Conservation (phyloP, 2,113 vertebrate species). For the Podiceps cristatus region DNA sequence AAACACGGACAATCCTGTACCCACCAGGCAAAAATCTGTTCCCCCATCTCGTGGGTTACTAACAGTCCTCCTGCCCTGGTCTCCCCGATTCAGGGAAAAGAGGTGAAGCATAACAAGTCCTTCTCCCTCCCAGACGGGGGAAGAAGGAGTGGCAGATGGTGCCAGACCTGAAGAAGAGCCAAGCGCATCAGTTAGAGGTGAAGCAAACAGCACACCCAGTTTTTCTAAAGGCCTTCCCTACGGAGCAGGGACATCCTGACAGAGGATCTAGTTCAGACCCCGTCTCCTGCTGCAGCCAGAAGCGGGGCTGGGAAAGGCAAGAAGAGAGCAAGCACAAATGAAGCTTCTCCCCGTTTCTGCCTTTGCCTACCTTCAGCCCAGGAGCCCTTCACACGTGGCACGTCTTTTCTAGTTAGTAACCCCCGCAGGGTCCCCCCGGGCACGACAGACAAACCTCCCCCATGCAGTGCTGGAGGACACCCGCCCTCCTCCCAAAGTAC, state of each 20-base stretch:
- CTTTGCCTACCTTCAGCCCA: neutral
- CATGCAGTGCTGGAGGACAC: neutral
- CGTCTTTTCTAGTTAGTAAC: neutral
- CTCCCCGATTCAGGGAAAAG: neutral
- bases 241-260: neutral
- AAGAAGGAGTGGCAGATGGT: neutral
- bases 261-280: neutral
- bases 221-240: neutral
- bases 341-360: neutral
- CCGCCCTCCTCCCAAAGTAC: neutral
- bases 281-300: neutral
- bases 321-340: neutral
- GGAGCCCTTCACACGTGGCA: neutral
- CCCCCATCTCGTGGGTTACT: fast-evolving
- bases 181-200: neutral
- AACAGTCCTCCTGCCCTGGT: neutral
- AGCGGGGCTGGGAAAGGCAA: neutral
- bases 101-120: neutral
- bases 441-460: neutral
- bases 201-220: neutral
- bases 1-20: neutral
- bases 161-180: neutral
- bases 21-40: neutral
- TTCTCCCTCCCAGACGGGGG: neutral
- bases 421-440: neutral